Conservation (phyloP, 2,888 invertebrate genomes). For the Sylvicola fuscatus region DNA sequence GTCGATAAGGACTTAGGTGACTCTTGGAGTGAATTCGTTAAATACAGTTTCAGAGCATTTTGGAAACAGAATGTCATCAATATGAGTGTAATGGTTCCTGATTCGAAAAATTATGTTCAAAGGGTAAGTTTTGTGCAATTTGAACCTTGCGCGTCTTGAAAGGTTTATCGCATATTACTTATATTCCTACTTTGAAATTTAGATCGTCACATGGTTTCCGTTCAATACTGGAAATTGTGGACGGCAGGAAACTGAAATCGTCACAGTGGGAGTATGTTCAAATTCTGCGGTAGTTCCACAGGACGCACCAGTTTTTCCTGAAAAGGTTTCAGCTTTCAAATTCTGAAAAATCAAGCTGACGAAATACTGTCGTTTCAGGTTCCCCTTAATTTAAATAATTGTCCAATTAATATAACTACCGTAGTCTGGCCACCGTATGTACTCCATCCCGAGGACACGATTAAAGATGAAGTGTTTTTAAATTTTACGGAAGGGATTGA, state of each 20-base stretch:
- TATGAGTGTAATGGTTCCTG: not conserved
- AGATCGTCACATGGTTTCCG: conserved; percentile 3
- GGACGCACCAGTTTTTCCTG: not conserved
- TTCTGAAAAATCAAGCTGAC: not conserved
- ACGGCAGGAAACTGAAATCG: conserved; percentile 1
- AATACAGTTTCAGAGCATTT: not conserved
- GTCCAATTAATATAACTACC: not conserved
- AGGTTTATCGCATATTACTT: not conserved
- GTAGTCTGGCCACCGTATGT: conserved; percentile 3
- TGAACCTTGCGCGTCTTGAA: no score
- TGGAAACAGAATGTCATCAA: conserved; percentile 2
- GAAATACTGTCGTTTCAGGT: not conserved
- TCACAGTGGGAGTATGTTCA: not conserved
- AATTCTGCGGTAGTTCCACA: not conserved
- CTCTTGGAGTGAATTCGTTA: not conserved
- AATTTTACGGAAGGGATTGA: conserved; percentile 4
- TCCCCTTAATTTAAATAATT: conserved; percentile 1
- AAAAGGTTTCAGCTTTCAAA: not conserved
- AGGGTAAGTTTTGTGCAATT: no score
- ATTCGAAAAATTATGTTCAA: not conserved
- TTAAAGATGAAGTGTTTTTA: not conserved
- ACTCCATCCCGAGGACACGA: not conserved
- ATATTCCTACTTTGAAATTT: not conserved
- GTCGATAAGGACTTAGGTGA: conserved; percentile 1
- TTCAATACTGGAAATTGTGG: conserved; percentile 4